Evolutionary conservation across 2,113 vertebrate species (phyloP).

Genomic region (Butastur rufipennis): DNA sequence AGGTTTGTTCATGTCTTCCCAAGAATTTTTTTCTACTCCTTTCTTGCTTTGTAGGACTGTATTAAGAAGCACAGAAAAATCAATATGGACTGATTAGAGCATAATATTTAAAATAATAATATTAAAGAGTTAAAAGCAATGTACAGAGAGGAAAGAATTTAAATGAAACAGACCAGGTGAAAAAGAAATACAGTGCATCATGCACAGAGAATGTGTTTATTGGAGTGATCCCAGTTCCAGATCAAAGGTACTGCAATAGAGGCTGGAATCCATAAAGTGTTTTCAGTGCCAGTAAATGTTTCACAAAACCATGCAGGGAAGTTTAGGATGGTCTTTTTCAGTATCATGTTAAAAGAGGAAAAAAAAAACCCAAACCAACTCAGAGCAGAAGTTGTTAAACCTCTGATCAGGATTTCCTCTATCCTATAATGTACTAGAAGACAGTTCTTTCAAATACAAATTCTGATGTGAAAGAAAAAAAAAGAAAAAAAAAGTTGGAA

Average conservation of each 20-base stretch:
- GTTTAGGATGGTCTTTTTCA: neutral
- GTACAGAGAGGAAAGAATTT: neutral
- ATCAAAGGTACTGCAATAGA: constrained; percentile 34
- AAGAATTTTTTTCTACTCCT: neutral
- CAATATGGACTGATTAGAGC: neutral
- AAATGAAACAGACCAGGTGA: constrained; percentile 20
- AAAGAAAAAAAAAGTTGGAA: neutral
- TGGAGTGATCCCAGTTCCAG: constrained; percentile 36
- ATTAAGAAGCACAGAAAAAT: neutral
- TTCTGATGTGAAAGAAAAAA: neutral
- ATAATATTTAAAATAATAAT: neutral
- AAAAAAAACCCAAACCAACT: neutral
- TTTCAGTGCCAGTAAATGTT: constrained; percentile 21
- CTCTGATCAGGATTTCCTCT: constrained; percentile 15
- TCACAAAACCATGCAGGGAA: neutral
- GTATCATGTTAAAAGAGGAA: neutral
- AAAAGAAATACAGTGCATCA: constrained; percentile 35
- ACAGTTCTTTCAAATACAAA: neutral
- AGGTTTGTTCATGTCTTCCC: neutral
- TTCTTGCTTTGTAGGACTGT: neutral
- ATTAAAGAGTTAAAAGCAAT: neutral
- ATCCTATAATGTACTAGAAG: neutral
- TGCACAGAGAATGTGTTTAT: constrained; percentile 40
- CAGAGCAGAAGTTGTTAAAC: neutral
- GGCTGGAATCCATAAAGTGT: constrained; percentile 8